These are phyloP conservation scores for Endotricha flammealis DNA, from an alignment of 2,888 invertebrate species.

Conservation along the genomic window DNA sequence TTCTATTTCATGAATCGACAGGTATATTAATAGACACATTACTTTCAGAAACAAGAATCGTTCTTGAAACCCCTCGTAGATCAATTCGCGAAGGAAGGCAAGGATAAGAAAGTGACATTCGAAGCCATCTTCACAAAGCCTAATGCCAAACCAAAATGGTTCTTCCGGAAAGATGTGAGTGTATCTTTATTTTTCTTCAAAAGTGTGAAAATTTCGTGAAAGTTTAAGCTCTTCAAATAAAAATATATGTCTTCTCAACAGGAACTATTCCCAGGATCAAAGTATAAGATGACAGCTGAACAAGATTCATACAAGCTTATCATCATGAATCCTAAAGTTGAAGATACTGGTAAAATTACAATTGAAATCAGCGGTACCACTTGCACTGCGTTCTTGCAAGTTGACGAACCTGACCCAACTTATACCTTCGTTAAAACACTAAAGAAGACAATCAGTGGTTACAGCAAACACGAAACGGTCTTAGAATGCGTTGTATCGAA, in stretches of 20 bases:
- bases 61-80: conserved; percentile 97
- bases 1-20: conserved; percentile 12
- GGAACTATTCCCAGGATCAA: conserved; percentile 97
- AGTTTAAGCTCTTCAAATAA: not conserved
- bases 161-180: conserved; percentile 94
- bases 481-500: conserved; percentile 97
- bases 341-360: conserved; percentile 98
- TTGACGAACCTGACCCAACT: conserved; percentile 96
- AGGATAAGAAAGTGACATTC: conserved; percentile 96
- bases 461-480: conserved; percentile 91
- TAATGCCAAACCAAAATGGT: conserved; percentile 96
- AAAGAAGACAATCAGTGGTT: conserved; percentile 93
- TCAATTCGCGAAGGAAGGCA: conserved; percentile 95
- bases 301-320: conserved; percentile 94
- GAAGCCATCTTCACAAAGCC: conserved; percentile 97
- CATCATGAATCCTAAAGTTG: conserved; percentile 93
- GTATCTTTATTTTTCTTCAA: conserved; percentile 10
- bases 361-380: conserved; percentile 95
- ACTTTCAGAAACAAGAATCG: conserved; percentile 91
- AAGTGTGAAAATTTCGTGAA: not conserved
- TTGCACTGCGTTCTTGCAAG: conserved; percentile 94
- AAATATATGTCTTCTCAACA: conserved; percentile 39
- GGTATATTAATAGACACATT: conserved; percentile 43
- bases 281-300: conserved; percentile 96
- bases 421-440: conserved; percentile 95